Evolutionary conservation across 2,888 invertebrate species (phyloP).

Genomic region (Sinelater perroti): DNA sequence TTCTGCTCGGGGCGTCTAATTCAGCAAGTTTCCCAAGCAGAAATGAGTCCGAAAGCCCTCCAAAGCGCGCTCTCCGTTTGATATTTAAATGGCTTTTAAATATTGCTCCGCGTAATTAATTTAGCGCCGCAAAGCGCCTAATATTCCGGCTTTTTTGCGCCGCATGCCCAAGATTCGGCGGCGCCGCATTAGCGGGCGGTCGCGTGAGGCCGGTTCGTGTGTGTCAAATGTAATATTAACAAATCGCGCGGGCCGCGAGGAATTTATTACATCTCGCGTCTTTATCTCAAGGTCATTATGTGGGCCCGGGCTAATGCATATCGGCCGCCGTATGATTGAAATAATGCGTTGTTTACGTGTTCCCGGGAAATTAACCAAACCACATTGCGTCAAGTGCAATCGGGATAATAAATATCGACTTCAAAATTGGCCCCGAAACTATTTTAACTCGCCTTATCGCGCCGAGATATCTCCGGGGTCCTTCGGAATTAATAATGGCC

Average conservation of each 20-base stretch:
- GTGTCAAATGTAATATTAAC: slow-evolving; percentile 47
- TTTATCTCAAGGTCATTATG: slow-evolving; percentile 38
- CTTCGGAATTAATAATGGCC: too few relatives aligned
- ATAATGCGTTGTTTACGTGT: slow-evolving; percentile 40
- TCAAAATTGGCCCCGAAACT: slow-evolving; percentile 12
- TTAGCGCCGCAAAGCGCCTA: slow-evolving; percentile 50
- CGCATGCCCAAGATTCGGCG: slow-evolving; percentile 12
- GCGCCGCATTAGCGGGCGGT: slow-evolving; percentile 29
- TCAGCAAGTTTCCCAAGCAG: slow-evolving; percentile 51
- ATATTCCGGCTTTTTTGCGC: slow-evolving; percentile 20
- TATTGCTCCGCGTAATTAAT: slow-evolving; percentile 56
- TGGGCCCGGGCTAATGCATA: slow-evolving; percentile 25
- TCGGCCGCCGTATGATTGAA: slow-evolving; percentile 28
- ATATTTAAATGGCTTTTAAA: slow-evolving; percentile 56
- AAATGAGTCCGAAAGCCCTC: slow-evolving; percentile 50
- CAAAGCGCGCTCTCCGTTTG: slow-evolving; percentile 51
- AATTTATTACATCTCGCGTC: slow-evolving; percentile 46
- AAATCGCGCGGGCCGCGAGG: slow-evolving; percentile 46
- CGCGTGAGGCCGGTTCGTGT: slow-evolving; percentile 42
- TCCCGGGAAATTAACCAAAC: slow-evolving; percentile 32
- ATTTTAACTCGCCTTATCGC: too few relatives aligned
- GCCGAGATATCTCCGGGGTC: too few relatives aligned
- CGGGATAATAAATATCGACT: slow-evolving; percentile 28
- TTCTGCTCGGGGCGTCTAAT: slow-evolving; percentile 50
- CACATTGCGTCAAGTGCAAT: slow-evolving; percentile 35